Percentiles rank a stretch among this genome's conserved stretches.
Conservation (phyloP, 1,140 invertebrate species). For the Spodoptera litura region DNA sequence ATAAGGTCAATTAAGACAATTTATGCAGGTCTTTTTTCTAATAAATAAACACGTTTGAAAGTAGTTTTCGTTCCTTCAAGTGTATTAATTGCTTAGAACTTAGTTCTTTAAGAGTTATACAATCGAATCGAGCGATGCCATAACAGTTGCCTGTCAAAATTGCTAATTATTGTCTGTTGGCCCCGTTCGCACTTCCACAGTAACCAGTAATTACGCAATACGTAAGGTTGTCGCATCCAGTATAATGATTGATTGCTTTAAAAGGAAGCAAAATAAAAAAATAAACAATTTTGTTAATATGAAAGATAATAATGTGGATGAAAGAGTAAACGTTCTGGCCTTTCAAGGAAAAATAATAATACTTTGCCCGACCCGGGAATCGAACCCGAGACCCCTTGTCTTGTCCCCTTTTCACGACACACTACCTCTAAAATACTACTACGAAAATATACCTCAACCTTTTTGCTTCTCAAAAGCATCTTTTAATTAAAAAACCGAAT, state of each 20-base stretch:
- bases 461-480: neutral
- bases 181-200: neutral
- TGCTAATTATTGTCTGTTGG: neutral
- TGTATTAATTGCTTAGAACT: neutral
- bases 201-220: neutral
- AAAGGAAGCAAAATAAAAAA: neutral
- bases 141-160: slow-evolving; percentile 21
- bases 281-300: too few relatives aligned
- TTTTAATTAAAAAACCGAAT: slow-evolving; percentile 27
- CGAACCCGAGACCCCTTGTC: too few relatives aligned
- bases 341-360: too few relatives aligned
- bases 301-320: too few relatives aligned
- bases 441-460: too few relatives aligned
- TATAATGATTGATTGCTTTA: neutral
- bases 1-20: too few relatives aligned
- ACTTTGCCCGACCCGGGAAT: too few relatives aligned
- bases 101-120: neutral
- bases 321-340: too few relatives aligned
- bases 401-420: too few relatives aligned
- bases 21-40: neutral
- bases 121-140: slow-evolving; percentile 19
- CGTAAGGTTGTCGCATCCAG: neutral
- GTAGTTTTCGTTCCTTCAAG: neutral
- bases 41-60: neutral
- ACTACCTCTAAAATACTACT: too few relatives aligned